A percentile compares a stretch with the other conserved stretches of the same genome.
These are phyloP conservation scores for Sebastes itinus DNA, from an alignment of 2,797 vertebrate genomes.

Conservation along the genomic window DNA sequence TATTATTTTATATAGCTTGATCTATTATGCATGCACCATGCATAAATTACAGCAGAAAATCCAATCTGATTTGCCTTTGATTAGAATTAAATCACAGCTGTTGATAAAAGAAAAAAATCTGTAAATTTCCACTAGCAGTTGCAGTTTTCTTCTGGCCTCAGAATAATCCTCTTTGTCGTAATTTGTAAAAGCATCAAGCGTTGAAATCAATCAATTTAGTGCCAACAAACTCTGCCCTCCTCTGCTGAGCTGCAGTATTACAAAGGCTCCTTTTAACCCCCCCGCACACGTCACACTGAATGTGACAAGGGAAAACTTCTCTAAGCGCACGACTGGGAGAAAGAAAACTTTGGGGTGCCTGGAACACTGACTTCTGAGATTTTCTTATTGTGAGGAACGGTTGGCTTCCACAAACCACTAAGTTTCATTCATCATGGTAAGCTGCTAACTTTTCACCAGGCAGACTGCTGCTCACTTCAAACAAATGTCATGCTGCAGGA, in stretches of 20 bases:
- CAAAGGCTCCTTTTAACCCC: constrained; percentile 16
- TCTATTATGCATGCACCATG: constrained; percentile 1
- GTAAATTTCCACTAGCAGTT: not conserved
- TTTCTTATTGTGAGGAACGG: not conserved
- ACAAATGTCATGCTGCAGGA: too few relatives aligned
- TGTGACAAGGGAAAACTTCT: not conserved
- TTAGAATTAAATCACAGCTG: not conserved
- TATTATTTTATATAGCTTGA: not conserved
- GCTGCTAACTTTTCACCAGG: not conserved
- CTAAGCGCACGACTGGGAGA: not conserved
- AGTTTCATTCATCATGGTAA: not conserved
- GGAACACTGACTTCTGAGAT: not conserved
- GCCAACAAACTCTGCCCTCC: constrained; percentile 64
- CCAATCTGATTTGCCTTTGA: not conserved
- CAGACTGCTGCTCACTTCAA: not conserved
- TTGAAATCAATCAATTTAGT: not conserved
- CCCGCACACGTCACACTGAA: not conserved
- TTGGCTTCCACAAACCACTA: not conserved
- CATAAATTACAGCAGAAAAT: not conserved
- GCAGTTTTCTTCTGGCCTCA: not conserved
- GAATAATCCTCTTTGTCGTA: not conserved
- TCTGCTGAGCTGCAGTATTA: constrained; percentile 65
- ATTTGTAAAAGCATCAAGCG: not conserved
- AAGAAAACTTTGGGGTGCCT: not conserved
- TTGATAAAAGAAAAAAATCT: not conserved